These are phyloP conservation scores for Leptinotarsa haldemani DNA, from an alignment of 2,888 invertebrate species.

Conservation along the genomic window DNA sequence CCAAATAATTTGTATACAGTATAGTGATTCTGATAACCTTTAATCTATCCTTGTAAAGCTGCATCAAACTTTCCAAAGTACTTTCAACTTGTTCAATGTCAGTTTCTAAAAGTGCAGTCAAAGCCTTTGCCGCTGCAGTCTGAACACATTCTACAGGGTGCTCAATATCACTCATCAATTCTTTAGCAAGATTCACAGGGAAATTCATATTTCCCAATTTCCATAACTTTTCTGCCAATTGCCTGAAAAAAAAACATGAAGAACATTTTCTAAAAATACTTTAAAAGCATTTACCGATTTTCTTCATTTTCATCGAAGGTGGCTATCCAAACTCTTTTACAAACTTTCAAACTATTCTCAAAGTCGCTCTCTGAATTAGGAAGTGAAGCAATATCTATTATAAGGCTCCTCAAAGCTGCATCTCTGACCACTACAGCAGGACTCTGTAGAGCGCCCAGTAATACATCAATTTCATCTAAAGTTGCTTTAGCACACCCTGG, in stretches of 20 bases:
- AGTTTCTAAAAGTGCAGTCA: constrained; percentile 75
- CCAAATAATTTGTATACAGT: background rate
- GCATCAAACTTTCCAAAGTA: constrained; percentile 75
- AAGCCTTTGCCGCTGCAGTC: constrained; percentile 82
- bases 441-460: constrained; percentile 82
- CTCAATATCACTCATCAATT: constrained; percentile 77
- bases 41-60: constrained; percentile 81
- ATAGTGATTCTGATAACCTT: constrained; percentile 66
- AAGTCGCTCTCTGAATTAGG: constrained; percentile 72
- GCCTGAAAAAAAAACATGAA: background rate
- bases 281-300: constrained; percentile 69
- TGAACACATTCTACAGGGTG: constrained; percentile 87
- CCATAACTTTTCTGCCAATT: constrained; percentile 75
- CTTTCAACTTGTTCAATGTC: constrained; percentile 69
- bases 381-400: constrained; percentile 73
- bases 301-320: constrained; percentile 83
- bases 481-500: constrained; percentile 73
- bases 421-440: constrained; percentile 80
- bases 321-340: constrained; percentile 84
- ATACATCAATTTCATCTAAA: constrained; percentile 78
- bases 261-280: background rate
- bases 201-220: constrained; percentile 68
- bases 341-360: constrained; percentile 72
- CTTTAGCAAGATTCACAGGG: constrained; percentile 68
- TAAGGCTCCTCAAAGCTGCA: constrained; percentile 80